These are phyloP conservation scores for Bucco capensis DNA, from an alignment of 2,113 vertebrate genomes.

Conservation along the genomic window DNA sequence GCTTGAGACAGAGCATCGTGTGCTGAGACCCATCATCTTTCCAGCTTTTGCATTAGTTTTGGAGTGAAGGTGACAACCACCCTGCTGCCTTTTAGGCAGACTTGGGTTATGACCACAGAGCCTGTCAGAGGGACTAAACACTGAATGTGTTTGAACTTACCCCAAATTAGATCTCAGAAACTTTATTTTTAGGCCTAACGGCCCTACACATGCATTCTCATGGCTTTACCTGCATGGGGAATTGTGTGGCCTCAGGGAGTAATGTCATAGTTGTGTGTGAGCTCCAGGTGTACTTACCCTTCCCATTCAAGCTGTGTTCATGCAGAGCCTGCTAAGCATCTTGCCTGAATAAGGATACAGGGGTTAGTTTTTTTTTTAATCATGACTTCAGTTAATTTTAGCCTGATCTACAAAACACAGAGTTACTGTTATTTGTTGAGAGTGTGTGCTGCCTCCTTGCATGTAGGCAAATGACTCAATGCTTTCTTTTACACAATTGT, in stretches of 20 bases:
- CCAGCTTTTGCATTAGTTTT: background rate
- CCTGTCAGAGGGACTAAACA: background rate
- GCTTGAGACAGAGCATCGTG: background rate
- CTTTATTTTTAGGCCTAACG: fast-evolving
- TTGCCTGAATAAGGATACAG: background rate
- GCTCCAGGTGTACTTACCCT: background rate
- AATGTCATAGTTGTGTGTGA: background rate
- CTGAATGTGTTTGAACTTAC: fast-evolving
- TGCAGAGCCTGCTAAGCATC: background rate
- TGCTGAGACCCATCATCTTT: background rate
- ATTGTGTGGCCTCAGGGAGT: background rate
- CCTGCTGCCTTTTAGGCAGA: background rate
- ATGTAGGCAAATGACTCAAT: constrained; percentile 42
- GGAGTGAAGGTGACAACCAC: background rate
- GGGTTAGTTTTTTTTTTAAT: background rate
- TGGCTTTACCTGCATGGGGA: fast-evolving
- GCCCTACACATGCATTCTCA: fast-evolving
- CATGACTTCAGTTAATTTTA: constrained; percentile 42
- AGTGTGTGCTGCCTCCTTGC: constrained; percentile 1
- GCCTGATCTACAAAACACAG: constrained; percentile 19
- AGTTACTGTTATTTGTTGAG: constrained; percentile 54
- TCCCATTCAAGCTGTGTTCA: background rate
- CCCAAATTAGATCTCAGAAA: background rate
- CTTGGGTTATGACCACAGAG: background rate
- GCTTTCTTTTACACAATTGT: constrained; percentile 49